Evolutionary conservation across 2,888 invertebrate species (phyloP), one percentile per base, ranked within the genome.

Genomic region (Drosophila mayaguana): DNA sequence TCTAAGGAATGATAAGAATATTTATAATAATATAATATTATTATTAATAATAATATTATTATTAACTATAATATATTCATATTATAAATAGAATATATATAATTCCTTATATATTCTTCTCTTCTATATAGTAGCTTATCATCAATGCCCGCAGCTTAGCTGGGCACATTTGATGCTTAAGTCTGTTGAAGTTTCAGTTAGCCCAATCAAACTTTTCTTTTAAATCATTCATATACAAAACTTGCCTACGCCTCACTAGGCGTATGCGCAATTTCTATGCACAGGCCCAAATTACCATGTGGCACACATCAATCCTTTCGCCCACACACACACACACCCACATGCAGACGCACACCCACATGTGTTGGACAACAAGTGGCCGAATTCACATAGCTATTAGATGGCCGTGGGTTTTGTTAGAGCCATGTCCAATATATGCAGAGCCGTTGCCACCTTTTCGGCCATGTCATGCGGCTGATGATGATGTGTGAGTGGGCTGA

Each of bases 311-410:
- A 84, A 88, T 84, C 86, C 86, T 80, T 76, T 81, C 45, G 32
- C 43, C 55, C 53, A 61, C 46, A 66, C 46, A 55, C 66, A 42
- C 45, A 54, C 66, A 38, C 14, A 34, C 42, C 2, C 32, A 32
- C 28, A 28, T 11, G 11, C 32, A 32, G 9, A 63, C 46, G 54
- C 65, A 45, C 14, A 38, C 42, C 62, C 55, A 63, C 36, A 46
- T 18, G 45, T 34, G 20, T 2, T 11, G 42, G 42, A 25, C 72
- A 78, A 82, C 90, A 90, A 86, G 84, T 90, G 90, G 68, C 74
- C 70, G 71, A 80, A 72, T 89, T 89, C 89, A 80, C 89, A 89
- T 69, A 56, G 59, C 78, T 77, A 78, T 56, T 43, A 78, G 81
- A 77, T 78, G 72, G 74, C 73, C 75, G 32, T 32, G 73, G 65